A percentile compares a stretch with the other conserved stretches of the same genome.
Evolutionary conservation across 2,113 vertebrate genomes (phyloP).

Genomic region (Myrmecobius fasciatus): DNA sequence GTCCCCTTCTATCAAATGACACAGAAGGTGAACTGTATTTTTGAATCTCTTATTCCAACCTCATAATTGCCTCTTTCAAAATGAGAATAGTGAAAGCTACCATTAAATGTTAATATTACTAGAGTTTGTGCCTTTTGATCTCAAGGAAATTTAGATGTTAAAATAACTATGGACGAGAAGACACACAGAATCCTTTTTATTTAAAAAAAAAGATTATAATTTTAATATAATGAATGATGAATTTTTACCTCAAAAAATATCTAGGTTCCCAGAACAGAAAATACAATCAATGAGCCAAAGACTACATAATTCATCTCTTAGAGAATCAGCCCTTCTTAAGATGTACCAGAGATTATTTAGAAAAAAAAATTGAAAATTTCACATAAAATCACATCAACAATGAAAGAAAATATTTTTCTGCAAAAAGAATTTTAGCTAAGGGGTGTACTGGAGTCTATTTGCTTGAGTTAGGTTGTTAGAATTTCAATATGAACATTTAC

Average conservation of each 20-base stretch:
- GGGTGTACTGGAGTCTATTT: neutral
- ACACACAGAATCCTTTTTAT: neutral
- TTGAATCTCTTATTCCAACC: conserved; percentile 33
- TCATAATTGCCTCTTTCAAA: conserved; percentile 41
- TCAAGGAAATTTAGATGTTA: conserved; percentile 44
- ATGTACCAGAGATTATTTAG: neutral
- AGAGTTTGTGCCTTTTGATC: conserved; percentile 26
- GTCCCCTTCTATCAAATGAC: conserved; percentile 20
- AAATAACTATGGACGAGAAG: conserved; percentile 30
- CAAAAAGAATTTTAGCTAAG: neutral
- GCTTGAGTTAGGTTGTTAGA: neutral
- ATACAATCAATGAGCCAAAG: neutral
- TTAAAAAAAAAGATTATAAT: conserved; percentile 51
- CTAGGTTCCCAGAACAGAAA: neutral
- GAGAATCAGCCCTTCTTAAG: neutral
- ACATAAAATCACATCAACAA: neutral
- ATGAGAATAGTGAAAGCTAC: conserved; percentile 18
- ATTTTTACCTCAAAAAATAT: neutral
- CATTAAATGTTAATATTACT: neutral
- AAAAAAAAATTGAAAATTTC: neutral
- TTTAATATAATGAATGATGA: conserved; percentile 26
- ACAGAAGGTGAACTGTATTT: neutral
- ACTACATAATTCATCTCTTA: neutral
- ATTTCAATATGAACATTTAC: neutral
- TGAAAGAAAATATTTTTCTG: neutral